Evolutionary conservation across 1,140 invertebrate species (phyloP).

Genomic region (Anoplolepis gracilipes): DNA sequence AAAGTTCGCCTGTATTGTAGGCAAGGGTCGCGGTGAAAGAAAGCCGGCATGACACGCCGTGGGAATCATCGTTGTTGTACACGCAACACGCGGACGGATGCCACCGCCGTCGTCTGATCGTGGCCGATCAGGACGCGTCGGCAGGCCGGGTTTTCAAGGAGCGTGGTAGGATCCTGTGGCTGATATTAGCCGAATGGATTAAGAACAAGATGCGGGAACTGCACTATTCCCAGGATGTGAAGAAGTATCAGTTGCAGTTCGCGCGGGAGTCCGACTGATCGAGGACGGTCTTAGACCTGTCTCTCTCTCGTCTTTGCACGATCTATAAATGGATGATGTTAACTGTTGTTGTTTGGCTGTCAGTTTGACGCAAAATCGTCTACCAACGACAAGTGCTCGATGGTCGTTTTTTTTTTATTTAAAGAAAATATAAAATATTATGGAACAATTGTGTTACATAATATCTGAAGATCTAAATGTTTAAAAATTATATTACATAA

Average conservation of each 20-base stretch:
- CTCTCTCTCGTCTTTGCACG: conserved; percentile 12
- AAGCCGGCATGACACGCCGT: conserved; percentile 71
- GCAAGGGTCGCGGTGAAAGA: conserved; percentile 67
- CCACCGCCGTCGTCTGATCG: conserved; percentile 60
- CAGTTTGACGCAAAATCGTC: conserved; percentile 7
- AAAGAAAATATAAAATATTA: neutral
- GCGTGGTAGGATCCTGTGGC: conserved; percentile 67
- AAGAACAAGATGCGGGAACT: conserved; percentile 64
- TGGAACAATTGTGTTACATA: neutral
- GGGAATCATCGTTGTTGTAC: conserved; percentile 71
- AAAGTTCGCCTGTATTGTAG: conserved; percentile 1
- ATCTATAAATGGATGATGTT: conserved; percentile 6
- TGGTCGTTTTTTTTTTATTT: neutral
- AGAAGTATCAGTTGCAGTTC: conserved; percentile 9
- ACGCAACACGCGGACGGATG: conserved; percentile 52
- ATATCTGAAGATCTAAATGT: neutral
- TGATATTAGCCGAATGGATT: conserved; percentile 67
- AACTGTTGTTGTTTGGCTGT: conserved; percentile 1
- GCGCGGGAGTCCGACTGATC: conserved; percentile 18
- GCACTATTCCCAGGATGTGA: conserved; percentile 52
- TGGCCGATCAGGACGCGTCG: conserved; percentile 64
- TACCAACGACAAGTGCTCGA: conserved; percentile 31
- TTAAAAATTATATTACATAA: neutral
- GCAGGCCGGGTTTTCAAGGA: conserved; percentile 67
- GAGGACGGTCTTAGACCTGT: conserved; percentile 7